phyloP scores from a whole-genome alignment of 2,113 vertebrate species.

The Myxocyprinus asiaticus region DNA sequence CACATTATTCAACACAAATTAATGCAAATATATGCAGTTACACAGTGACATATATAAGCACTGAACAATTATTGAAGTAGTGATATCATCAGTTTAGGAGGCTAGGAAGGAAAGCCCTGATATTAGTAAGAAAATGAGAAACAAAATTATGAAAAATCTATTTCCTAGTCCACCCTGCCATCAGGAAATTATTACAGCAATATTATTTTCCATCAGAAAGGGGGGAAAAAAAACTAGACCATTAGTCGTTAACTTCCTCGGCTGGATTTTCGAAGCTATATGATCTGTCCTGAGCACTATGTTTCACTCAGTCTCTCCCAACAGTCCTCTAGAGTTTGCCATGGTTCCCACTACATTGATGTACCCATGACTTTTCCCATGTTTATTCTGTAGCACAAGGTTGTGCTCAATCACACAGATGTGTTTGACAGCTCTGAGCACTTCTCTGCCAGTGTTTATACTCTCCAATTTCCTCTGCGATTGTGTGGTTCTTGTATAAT shows the following conservation, averaged over 20 bases:
- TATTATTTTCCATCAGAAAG: conserved; percentile 15
- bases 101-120: conserved; percentile 12
- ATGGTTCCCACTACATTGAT: conserved; percentile 57
- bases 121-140: conserved; percentile 21
- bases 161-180: conserved; percentile 16
- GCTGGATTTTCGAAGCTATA: conserved; percentile 7
- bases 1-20: conserved; percentile 4
- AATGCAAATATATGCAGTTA: background rate
- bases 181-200: conserved; percentile 31
- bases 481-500: conserved; percentile 71
- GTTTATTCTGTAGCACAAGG: conserved; percentile 75
- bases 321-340: conserved; percentile 36
- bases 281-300: conserved; percentile 36
- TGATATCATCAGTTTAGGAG: conserved; percentile 6
- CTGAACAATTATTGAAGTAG: background rate
- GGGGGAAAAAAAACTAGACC: conserved; percentile 2
- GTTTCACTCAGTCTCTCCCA: conserved; percentile 40
- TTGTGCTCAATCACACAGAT: conserved; percentile 77
- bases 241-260: conserved; percentile 30
- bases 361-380: conserved; percentile 62
- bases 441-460: conserved; percentile 74
- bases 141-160: conserved; percentile 10
- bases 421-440: conserved; percentile 78
- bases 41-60: conserved; percentile 3
- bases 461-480: conserved; percentile 68